These are phyloP conservation scores for Amphimallon solstitiale DNA, from an alignment of 2,888 invertebrate species.

Conservation along the genomic window DNA sequence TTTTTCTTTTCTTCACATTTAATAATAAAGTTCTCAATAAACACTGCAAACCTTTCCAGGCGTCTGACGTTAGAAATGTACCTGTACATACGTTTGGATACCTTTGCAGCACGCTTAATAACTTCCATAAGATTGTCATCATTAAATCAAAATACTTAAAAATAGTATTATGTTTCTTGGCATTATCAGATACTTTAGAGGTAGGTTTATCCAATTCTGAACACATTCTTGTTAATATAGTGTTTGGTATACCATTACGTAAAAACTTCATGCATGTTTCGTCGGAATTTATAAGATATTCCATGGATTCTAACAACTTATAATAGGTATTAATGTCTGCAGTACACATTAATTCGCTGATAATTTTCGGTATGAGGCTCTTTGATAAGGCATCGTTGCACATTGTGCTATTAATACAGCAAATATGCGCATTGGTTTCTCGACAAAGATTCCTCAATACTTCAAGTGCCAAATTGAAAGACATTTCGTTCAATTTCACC, in stretches of 20 bases:
- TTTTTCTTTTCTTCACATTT: conserved; percentile 14
- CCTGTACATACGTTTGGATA: not conserved
- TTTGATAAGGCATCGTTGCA: conserved; percentile 52
- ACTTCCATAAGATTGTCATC: conserved; percentile 6
- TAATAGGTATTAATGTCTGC: conserved; percentile 54
- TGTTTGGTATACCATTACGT: not conserved
- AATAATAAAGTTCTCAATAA: conserved; percentile 1
- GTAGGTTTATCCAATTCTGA: not conserved
- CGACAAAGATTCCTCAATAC: conserved; percentile 32
- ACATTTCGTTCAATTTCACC: conserved; percentile 39
- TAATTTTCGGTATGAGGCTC: conserved; percentile 57
- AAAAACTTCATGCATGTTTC: conserved; percentile 15
- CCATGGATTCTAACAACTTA: conserved; percentile 53
- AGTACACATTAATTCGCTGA: conserved; percentile 55
- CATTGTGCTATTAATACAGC: conserved; percentile 42
- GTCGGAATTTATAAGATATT: conserved; percentile 19
- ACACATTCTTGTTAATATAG: conserved; percentile 4
- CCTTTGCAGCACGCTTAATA: not conserved
- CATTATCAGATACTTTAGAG: not conserved
- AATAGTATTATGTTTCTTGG: not conserved
- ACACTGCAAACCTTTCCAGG: conserved; percentile 15
- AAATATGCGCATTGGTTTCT: not conserved
- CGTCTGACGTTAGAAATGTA: not conserved
- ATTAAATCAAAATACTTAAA: not conserved
- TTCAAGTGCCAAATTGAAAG: conserved; percentile 26